Percentiles rank a stretch among this genome's conserved stretches.
These are phyloP conservation scores for Sanderia malayensis DNA, from an alignment of 30 jellyfish, hydroid and myxozoan genomes.

Conservation along the genomic window DNA sequence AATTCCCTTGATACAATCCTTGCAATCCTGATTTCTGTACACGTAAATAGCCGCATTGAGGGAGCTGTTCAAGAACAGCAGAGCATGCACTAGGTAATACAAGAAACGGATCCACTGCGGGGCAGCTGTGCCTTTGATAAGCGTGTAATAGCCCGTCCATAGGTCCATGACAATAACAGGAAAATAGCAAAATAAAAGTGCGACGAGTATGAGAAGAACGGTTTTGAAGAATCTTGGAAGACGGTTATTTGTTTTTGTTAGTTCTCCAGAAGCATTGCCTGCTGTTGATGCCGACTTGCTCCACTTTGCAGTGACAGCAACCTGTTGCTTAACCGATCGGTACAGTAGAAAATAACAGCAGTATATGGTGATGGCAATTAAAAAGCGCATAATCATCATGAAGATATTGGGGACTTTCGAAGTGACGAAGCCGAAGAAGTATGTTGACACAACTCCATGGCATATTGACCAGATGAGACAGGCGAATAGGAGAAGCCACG, in stretches of 20 bases:
- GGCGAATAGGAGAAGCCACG: not conserved
- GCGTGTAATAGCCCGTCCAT: slow-evolving; percentile 37
- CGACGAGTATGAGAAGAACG: slow-evolving; percentile 14
- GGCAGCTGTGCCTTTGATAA: slow-evolving; percentile 15
- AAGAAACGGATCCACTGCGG: slow-evolving; percentile 27
- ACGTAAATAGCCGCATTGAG: slow-evolving; percentile 13
- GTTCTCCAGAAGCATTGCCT: no score
- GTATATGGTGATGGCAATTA: not conserved
- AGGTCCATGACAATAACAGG: slow-evolving; percentile 10
- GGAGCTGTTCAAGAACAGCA: slow-evolving; percentile 5
- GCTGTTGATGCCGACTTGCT: not conserved
- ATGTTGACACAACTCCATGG: slow-evolving; percentile 45
- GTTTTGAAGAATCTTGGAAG: slow-evolving; percentile 9
- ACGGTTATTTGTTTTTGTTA: not conserved
- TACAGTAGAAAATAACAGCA: slow-evolving; percentile 20
- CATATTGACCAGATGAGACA: slow-evolving; percentile 1
- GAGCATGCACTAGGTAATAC: slow-evolving; percentile 6
- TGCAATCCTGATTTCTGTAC: slow-evolving; percentile 20
- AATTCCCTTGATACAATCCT: not conserved
- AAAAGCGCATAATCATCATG: slow-evolving; percentile 20
- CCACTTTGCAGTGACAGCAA: not conserved
- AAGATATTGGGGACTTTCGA: slow-evolving; percentile 20
- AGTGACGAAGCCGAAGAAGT: slow-evolving; percentile 29
- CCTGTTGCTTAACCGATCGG: slow-evolving; percentile 13
- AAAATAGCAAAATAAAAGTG: slow-evolving; percentile 1